These are phyloP conservation scores for Oreocharis arfaki DNA, from an alignment of 2,113 vertebrate genomes.

Conservation along the genomic window DNA sequence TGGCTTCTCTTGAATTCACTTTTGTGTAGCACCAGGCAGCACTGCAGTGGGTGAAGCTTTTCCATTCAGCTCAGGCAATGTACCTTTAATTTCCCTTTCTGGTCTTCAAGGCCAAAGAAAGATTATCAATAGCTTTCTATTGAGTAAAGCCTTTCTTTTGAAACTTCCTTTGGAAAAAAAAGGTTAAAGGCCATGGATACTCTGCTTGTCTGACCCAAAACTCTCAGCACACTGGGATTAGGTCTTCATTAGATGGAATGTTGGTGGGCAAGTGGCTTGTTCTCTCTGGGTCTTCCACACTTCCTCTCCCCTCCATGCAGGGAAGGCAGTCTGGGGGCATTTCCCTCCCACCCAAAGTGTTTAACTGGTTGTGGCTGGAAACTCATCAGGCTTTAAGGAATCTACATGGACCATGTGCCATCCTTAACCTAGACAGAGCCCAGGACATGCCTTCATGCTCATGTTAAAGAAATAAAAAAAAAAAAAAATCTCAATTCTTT, in stretches of 20 bases:
- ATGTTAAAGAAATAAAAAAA: rapidly evolving
- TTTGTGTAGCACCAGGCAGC: neutral
- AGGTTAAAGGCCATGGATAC: neutral
- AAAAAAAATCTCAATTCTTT: neutral
- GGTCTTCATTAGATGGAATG: neutral
- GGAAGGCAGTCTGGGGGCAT: neutral
- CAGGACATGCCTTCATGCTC: neutral
- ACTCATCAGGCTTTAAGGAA: neutral
- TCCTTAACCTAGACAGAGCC: neutral
- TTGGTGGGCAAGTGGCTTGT: neutral
- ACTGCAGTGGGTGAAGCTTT: neutral
- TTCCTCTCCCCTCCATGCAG: neutral
- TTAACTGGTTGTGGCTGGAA: neutral
- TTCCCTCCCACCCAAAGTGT: neutral
- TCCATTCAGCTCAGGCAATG: neutral
- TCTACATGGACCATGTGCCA: neutral
- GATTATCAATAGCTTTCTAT: neutral
- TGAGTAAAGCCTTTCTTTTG: neutral
- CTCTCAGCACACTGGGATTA: neutral
- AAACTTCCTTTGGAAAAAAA: neutral
- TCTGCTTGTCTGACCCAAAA: neutral
- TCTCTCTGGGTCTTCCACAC: neutral
- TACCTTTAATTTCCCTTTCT: neutral
- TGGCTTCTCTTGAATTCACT: neutral
- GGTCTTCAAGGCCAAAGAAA: neutral